Percentiles rank a stretch among this genome's conserved stretches.
Conservation (phyloP, 2,797 vertebrate genomes). For the Carcharodon carcharias region DNA sequence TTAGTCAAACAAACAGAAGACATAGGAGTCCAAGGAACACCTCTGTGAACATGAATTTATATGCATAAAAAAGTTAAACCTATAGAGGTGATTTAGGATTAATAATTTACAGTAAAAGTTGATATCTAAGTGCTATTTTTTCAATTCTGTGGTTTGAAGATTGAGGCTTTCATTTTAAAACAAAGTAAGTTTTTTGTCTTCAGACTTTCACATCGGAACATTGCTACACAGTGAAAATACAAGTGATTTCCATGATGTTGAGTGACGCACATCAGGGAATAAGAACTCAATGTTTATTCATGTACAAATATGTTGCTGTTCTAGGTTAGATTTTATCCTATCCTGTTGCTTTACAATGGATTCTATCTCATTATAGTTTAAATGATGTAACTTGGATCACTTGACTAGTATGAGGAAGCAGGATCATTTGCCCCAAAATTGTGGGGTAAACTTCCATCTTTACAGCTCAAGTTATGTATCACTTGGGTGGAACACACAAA, state of each 20-base stretch:
- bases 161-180: neutral
- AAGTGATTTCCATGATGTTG: slow-evolving; percentile 25
- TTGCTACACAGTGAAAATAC: slow-evolving; percentile 4
- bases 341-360: neutral
- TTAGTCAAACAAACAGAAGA: neutral
- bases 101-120: neutral
- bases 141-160: neutral
- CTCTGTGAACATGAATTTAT: neutral
- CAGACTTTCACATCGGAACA: slow-evolving; percentile 24
- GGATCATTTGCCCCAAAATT: neutral
- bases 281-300: neutral
- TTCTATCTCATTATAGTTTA: neutral
- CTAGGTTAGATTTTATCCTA: slow-evolving; percentile 11
- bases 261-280: slow-evolving; percentile 29
- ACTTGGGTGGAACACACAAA: neutral
- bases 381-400: neutral
- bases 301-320: neutral
- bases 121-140: neutral
- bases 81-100: neutral
- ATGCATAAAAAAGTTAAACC: neutral
- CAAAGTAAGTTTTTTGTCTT: neutral
- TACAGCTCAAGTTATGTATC: neutral
- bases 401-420: no score
- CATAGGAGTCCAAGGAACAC: neutral
- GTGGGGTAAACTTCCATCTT: neutral